A percentile compares a stretch with the other conserved stretches of the same genome.
These are phyloP conservation scores for Sigmodon hispidus DNA, from an alignment of 2,113 vertebrate genomes.

Conservation along the genomic window DNA sequence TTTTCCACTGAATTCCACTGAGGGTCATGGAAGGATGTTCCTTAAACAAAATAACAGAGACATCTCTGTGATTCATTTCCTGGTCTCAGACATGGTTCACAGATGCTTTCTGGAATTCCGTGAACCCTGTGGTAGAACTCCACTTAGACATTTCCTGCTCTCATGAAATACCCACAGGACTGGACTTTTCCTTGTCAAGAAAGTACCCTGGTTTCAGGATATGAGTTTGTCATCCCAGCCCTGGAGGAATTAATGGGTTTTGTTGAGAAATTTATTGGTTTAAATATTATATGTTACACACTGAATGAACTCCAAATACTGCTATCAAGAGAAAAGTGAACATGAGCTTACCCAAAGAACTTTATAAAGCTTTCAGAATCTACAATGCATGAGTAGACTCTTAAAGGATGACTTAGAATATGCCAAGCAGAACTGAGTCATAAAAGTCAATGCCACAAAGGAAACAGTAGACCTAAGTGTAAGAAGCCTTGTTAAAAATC, in stretches of 20 bases:
- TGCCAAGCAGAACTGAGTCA: neutral
- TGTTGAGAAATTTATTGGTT: neutral
- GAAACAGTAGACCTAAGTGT: neutral
- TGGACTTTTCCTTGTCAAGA: neutral
- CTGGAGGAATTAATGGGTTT: neutral
- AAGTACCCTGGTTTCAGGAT: neutral
- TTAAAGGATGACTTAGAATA: neutral
- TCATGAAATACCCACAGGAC: neutral
- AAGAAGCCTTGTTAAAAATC: neutral
- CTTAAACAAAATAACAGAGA: slow-evolving; percentile 76
- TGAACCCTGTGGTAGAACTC: neutral
- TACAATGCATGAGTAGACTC: neutral
- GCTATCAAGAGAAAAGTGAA: neutral
- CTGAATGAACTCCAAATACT: neutral
- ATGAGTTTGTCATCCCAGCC: neutral
- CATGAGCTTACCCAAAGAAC: neutral
- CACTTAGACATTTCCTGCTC: neutral
- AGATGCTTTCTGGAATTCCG: slow-evolving; percentile 7
- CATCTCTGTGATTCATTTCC: slow-evolving; percentile 64
- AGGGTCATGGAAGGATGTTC: slow-evolving; percentile 66
- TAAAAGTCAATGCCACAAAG: neutral
- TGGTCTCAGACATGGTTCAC: slow-evolving; percentile 36
- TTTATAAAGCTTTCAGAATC: neutral
- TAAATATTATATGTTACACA: neutral
- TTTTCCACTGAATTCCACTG: slow-evolving; percentile 67